Conservation (phyloP, 2,888 invertebrate genomes). For the Pyrochroa serraticornis region DNA sequence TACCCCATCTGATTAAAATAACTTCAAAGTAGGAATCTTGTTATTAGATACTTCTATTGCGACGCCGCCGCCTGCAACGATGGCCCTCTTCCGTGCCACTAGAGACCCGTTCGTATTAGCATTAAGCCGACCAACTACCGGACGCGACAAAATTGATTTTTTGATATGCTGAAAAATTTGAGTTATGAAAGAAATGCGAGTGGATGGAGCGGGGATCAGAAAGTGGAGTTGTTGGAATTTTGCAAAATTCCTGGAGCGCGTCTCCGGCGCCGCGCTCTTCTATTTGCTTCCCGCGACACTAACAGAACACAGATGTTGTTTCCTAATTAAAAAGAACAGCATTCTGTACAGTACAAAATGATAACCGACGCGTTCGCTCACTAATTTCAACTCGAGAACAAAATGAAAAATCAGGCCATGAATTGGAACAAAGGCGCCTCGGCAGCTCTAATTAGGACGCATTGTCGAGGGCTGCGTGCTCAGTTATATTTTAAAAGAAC, state of each 20-base stretch:
- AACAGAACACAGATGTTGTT: constrained; percentile 55
- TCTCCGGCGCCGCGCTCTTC: constrained; percentile 30
- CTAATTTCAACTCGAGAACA: constrained; percentile 44
- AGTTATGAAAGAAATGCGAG: not conserved
- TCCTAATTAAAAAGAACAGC: constrained; percentile 56
- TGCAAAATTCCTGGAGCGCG: not conserved
- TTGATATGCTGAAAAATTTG: not conserved
- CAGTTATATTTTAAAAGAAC: constrained; percentile 48
- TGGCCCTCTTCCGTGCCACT: constrained; percentile 10
- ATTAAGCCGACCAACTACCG: too few relatives aligned
- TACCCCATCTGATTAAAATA: constrained; percentile 57
- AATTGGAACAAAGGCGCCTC: constrained; percentile 47
- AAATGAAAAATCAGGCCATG: constrained; percentile 44
- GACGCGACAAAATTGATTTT: not conserved
- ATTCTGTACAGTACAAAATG: constrained; percentile 41
- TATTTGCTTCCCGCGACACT: constrained; percentile 47
- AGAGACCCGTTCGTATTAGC: constrained; percentile 8
- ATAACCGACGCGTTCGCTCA: constrained; percentile 47
- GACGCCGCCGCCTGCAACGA: constrained; percentile 18
- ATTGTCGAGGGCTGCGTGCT: constrained; percentile 48
- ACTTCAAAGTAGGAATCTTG: constrained; percentile 58
- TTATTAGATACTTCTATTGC: constrained; percentile 49
- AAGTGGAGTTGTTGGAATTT: constrained; percentile 4
- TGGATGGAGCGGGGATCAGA: not conserved
- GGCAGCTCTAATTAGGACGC: constrained; percentile 48